Percentiles rank a stretch among this genome's conserved stretches.
Evolutionary conservation across 1,140 invertebrate genomes (phyloP).

Genomic region (Physella acuta): DNA sequence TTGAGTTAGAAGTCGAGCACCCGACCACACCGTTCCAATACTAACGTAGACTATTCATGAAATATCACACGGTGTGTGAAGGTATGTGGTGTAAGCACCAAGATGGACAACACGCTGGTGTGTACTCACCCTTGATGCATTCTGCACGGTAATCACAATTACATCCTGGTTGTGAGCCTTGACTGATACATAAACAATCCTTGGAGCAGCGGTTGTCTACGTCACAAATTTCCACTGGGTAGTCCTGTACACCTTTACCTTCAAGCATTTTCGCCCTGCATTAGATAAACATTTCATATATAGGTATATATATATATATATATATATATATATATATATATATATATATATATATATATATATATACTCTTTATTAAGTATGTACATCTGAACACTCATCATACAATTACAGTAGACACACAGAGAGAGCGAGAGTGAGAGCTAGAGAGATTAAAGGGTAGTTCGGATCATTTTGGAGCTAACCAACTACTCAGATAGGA

Average conservation of each 20-base stretch:
- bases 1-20: too few species aligned
- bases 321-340: slow-evolving; percentile 1
- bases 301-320: not conserved
- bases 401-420: not conserved
- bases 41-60: too few species aligned
- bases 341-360: not conserved
- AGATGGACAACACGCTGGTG: too few species aligned
- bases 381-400: not conserved
- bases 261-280: slow-evolving; percentile 35
- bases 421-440: not conserved
- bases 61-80: too few species aligned
- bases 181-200: slow-evolving; percentile 44
- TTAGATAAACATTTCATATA: not conserved
- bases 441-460: not conserved
- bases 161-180: slow-evolving; percentile 37
- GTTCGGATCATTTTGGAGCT: not conserved
- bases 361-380: not conserved
- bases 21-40: too few species aligned
- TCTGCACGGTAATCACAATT: slow-evolving; percentile 32
- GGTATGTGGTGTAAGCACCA: too few species aligned
- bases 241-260: slow-evolving; percentile 26
- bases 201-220: slow-evolving; percentile 39
- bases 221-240: slow-evolving; percentile 46
- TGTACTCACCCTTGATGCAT: slow-evolving; percentile 39
- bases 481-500: not conserved